Evolutionary conservation across 2,113 vertebrate genomes (phyloP), one percentile per base, ranked within the genome.

Genomic region (Sander vitreus): DNA sequence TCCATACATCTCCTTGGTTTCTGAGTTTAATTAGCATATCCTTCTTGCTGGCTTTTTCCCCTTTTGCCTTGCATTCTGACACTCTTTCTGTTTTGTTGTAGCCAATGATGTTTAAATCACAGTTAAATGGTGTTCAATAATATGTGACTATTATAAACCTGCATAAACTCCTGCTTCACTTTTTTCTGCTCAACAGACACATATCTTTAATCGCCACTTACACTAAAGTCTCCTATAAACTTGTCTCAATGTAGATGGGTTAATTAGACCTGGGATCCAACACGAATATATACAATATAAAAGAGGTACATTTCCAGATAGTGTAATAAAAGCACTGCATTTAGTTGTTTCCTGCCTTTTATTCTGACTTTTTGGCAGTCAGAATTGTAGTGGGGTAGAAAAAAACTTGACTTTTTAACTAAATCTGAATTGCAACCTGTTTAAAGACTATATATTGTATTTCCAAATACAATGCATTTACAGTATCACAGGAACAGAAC

Each of bases 1-100:
- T 75, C 33, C 63, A 81, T 84, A 11, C 62, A 59, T 66, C 64
- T 55, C 58, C 62, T 62, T 27, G 53, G 59, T 69, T 77, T 60
- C 0, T 36, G 19, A n/a, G 48, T 65, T 84, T 45, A 30, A 63
- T 70, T 21, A 67, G 45, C 60, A 58, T 21, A 0, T 78, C 53
- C n/a, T 66, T 51, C 0, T 66, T 11, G n/a, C 66, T 76, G 59
- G 54, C 48, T 51, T 30, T 60, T 64, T 4, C 18, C 47, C 19
- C 25, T 72, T 81, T 55, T 66, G 3, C 62, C 6, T 69, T 59
- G 50, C 48, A 66, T 30, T 54, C 39, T 33, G 23, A 16, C 50
- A 21, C 39, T 67, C 16, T 43, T 62, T 84, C 33, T 65, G 18
- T 71, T 84, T 68, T 53, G 8, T 62, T 79, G 0, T 63, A 27